phyloP scores from a whole-genome alignment of 2,888 invertebrate genomes.

The Lasiommata megera region DNA sequence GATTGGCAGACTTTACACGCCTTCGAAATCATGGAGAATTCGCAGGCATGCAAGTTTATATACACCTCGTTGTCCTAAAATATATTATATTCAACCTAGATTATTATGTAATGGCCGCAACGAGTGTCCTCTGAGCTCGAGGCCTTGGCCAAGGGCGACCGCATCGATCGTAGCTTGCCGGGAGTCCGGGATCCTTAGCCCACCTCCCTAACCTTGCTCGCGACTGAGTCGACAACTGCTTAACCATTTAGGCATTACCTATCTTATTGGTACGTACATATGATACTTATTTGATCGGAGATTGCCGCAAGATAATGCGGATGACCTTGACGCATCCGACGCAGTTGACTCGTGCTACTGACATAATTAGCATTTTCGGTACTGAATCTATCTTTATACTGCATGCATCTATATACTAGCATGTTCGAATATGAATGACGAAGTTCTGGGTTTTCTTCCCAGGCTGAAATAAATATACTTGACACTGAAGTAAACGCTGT shows the following conservation, averaged over 20 bases:
- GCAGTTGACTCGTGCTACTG: background rate
- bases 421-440: no score
- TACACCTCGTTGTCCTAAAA: no score
- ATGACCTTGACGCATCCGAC: background rate
- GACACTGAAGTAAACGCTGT: no score
- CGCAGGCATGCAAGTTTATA: no score
- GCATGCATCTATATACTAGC: no score
- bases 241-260: background rate
- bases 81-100: no score
- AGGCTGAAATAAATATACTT: no score
- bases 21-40: no score
- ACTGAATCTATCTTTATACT: no score
- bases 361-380: no score
- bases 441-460: no score
- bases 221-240: background rate
- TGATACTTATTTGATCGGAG: background rate
- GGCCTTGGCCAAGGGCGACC: constrained; percentile 73
- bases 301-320: background rate
- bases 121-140: constrained; percentile 56
- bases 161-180: constrained; percentile 49
- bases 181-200: constrained; percentile 34
- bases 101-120: constrained; percentile 64
- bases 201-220: constrained; percentile 26
- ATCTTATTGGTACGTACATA: background rate
- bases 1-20: no score